A percentile compares a stretch with the other conserved stretches of the same genome.
These are phyloP conservation scores for Myzus persicae DNA, from an alignment of 1,140 invertebrate species.

Conservation along the genomic window DNA sequence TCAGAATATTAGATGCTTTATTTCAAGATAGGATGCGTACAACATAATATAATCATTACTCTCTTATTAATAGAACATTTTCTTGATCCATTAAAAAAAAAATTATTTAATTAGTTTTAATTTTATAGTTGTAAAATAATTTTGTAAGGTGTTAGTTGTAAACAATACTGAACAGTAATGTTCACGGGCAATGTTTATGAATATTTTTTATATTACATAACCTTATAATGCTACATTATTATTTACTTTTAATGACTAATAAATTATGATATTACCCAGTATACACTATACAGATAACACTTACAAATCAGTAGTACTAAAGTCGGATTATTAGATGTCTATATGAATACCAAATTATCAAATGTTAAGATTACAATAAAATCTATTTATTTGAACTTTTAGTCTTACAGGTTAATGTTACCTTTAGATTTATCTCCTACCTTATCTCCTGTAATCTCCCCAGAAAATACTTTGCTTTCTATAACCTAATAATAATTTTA, in stretches of 20 bases:
- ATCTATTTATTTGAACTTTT: neutral
- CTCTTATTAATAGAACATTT: neutral
- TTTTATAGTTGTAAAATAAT: neutral
- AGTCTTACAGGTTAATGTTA: neutral
- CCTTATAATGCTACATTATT: neutral
- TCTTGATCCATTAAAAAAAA: neutral
- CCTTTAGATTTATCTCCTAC: neutral
- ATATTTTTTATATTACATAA: neutral
- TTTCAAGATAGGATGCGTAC: neutral
- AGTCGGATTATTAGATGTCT: neutral
- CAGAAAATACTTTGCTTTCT: neutral
- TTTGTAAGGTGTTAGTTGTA: neutral
- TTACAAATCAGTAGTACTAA: neutral
- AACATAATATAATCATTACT: neutral
- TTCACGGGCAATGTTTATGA: neutral
- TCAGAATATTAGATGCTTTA: neutral
- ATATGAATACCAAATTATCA: neutral
- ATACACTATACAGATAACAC: neutral
- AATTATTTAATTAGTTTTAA: neutral
- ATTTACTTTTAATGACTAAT: neutral
- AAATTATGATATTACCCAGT: neutral
- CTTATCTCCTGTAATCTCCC: neutral
- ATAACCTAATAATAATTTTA: neutral
- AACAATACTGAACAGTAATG: neutral
- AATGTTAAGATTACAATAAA: neutral